Evolutionary conservation across 2,113 vertebrate genomes (phyloP).

Genomic region (Pseudonaja textilis): DNA sequence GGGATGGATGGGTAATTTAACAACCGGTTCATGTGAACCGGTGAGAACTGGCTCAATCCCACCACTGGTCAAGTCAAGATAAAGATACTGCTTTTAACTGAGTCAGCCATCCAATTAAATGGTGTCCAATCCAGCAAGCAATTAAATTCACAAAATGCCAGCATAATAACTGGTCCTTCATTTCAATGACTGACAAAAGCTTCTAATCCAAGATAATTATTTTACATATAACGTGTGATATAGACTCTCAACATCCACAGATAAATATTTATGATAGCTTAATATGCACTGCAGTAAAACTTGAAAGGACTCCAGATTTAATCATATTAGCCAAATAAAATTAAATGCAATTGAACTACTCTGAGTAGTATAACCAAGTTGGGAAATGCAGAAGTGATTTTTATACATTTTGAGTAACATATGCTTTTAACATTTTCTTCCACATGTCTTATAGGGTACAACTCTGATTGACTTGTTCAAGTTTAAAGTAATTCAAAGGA

Average conservation of each 20-base stretch:
- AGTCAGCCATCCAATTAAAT: background rate
- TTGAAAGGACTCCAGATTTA: background rate
- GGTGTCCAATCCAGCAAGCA: background rate
- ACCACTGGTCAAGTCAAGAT: background rate
- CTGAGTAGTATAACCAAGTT: background rate
- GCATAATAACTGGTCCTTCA: background rate
- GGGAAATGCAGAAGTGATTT: background rate
- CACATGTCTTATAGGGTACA: background rate
- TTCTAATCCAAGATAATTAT: background rate
- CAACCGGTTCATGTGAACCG: too few relatives aligned
- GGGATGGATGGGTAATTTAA: too few relatives aligned
- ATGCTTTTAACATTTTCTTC: background rate
- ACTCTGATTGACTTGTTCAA: too few relatives aligned
- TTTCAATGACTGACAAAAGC: background rate
- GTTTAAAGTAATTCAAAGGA: background rate
- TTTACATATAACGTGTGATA: background rate
- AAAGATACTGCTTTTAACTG: background rate
- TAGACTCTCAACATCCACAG: background rate
- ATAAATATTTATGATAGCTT: background rate
- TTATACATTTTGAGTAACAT: background rate
- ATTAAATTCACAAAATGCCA: background rate
- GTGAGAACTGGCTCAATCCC: too few relatives aligned
- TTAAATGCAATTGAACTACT: background rate
- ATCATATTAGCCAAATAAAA: background rate
- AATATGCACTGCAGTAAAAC: background rate